Conservation (phyloP, 2,888 invertebrate species). For the Nycteola revayana region DNA sequence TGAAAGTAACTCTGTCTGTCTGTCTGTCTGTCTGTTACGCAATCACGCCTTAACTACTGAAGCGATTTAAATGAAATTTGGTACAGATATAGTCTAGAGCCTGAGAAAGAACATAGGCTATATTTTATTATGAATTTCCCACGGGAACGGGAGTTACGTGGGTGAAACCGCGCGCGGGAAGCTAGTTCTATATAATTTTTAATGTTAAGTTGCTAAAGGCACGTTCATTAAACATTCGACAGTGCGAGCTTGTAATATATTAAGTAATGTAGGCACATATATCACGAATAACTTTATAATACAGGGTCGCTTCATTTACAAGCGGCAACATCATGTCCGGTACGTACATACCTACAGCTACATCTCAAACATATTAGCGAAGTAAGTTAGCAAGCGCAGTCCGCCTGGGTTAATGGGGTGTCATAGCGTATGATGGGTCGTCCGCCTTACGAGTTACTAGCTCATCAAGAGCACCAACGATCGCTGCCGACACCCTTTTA, state of each 20-base stretch:
- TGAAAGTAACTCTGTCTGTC: too few species aligned
- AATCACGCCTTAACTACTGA: too few species aligned
- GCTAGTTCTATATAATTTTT: too few species aligned
- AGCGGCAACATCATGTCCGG: conserved; percentile 40
- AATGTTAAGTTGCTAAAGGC: too few species aligned
- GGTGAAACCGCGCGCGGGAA: too few species aligned
- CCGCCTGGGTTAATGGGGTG: conserved; percentile 73
- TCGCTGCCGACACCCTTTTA: conserved; percentile 49
- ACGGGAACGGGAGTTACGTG: too few species aligned
- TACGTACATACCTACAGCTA: conserved; percentile 21
- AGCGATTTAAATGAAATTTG: too few species aligned
- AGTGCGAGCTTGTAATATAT: conserved; percentile 21
- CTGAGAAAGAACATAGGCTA: too few species aligned
- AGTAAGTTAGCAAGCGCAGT: conserved; percentile 63
- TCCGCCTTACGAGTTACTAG: conserved; percentile 54
- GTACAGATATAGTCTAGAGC: too few species aligned
- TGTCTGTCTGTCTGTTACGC: too few species aligned
- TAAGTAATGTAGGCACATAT: conserved; percentile 11
- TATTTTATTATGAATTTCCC: too few species aligned
- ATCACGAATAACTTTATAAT: conserved; percentile 22
- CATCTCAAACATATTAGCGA: conserved; percentile 62
- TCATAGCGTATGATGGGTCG: conserved; percentile 74
- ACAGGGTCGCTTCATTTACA: conserved; percentile 44
- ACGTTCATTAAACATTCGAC: conserved; percentile 9
- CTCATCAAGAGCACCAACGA: conserved; percentile 59